Evolutionary conservation across 2,888 invertebrate species (phyloP).

Genomic region (Cephus sareptanus): DNA sequence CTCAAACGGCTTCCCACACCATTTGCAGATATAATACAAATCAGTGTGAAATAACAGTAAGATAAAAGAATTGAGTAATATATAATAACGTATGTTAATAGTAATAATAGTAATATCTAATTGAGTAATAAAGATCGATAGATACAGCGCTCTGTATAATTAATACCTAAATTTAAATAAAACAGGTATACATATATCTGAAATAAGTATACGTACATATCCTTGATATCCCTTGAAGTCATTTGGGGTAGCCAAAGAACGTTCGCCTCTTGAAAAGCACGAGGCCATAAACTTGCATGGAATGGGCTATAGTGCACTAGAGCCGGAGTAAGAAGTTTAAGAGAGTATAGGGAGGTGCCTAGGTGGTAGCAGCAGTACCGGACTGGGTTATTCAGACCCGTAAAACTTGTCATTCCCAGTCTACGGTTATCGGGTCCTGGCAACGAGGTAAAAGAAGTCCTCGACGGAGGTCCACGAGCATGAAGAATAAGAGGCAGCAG

Average conservation of each 20-base stretch:
- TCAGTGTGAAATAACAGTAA: background rate
- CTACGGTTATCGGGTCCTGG: background rate
- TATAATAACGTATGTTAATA: too few relatives aligned
- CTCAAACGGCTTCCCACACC: too few relatives aligned
- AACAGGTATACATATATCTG: background rate
- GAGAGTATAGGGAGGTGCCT: background rate
- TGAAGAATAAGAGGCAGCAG: background rate
- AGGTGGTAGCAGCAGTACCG: background rate
- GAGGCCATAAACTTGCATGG: background rate
- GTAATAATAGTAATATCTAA: background rate
- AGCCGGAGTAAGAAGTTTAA: background rate
- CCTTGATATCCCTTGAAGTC: background rate
- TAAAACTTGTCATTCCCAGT: background rate
- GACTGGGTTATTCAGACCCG: background rate
- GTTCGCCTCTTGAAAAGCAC: background rate
- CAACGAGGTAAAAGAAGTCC: background rate
- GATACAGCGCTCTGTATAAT: background rate
- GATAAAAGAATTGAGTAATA: background rate
- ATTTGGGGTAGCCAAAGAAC: background rate
- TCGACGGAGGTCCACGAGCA: background rate
- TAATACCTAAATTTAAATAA: background rate
- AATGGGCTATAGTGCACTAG: background rate
- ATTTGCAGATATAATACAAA: background rate
- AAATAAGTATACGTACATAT: too few relatives aligned
- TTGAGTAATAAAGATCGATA: background rate